A percentile compares a stretch with the other conserved stretches of the same genome.
Conservation (phyloP, 2,113 vertebrate genomes). For the Engraulis encrasicolus region DNA sequence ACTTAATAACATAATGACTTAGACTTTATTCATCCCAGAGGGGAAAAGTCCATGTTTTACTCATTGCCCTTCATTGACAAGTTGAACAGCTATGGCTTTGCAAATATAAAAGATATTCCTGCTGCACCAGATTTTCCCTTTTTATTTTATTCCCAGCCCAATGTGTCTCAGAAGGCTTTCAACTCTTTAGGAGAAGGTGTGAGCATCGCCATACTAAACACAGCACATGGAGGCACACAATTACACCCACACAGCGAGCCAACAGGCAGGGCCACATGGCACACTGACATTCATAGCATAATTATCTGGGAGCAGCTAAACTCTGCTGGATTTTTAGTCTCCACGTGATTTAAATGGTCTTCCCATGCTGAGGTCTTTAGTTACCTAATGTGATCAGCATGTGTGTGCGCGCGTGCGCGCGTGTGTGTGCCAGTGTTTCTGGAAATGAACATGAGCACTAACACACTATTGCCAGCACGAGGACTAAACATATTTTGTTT, state of each 20-base stretch:
- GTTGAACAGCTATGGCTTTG: too few species aligned
- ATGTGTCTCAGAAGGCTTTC: too few species aligned
- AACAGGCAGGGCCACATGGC: background rate
- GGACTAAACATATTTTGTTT: slow-evolving; percentile 31
- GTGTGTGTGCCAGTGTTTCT: background rate
- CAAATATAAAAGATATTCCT: too few species aligned
- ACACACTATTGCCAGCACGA: background rate
- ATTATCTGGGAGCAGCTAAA: background rate
- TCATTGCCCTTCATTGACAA: too few species aligned
- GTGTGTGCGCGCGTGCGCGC: background rate
- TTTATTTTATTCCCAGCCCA: too few species aligned
- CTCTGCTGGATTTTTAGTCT: background rate
- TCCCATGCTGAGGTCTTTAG: background rate
- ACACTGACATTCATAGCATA: background rate
- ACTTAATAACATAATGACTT: too few species aligned
- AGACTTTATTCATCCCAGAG: too few species aligned
- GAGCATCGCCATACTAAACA: too few species aligned
- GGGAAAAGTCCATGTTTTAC: too few species aligned
- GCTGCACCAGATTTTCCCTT: too few species aligned
- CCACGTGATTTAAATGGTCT: background rate
- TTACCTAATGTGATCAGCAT: background rate
- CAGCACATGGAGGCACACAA: background rate
- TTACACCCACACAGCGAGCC: background rate
- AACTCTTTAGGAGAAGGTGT: too few species aligned
- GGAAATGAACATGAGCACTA: background rate